These are phyloP conservation scores for Tethea ocularis DNA, from an alignment of 2,888 invertebrate species.

Conservation along the genomic window DNA sequence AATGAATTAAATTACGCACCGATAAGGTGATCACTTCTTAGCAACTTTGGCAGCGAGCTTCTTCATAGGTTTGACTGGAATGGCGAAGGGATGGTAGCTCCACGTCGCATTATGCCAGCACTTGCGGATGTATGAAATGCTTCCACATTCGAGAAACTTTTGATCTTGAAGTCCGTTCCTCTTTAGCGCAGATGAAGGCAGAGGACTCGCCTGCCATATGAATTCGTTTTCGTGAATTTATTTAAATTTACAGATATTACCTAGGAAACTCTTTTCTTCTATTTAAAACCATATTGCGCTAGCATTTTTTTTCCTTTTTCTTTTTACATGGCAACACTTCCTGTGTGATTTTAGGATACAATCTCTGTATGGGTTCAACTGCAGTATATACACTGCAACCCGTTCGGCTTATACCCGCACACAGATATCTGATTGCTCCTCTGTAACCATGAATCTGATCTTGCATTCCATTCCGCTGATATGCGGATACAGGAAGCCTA, in stretches of 20 bases:
- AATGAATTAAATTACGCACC: conserved; percentile 50
- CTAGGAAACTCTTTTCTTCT: background rate
- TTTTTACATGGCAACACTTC: conserved; percentile 61
- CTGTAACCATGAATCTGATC: conserved; percentile 75
- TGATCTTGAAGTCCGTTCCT: conserved; percentile 76
- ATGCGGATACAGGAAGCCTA: conserved; percentile 68
- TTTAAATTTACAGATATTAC: conserved; percentile 15
- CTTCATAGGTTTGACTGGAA: conserved; percentile 66
- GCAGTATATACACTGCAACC: conserved; percentile 53
- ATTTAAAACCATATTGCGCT: background rate
- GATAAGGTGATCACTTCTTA: conserved; percentile 50
- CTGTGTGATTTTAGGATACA: conserved; percentile 60
- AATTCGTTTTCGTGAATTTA: conserved; percentile 17
- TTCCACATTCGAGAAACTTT: conserved; percentile 64
- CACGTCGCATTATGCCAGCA: conserved; percentile 59
- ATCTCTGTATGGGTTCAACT: conserved; percentile 58
- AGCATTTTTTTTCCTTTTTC: conserved; percentile 54
- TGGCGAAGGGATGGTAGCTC: conserved; percentile 54
- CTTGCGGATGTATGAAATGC: conserved; percentile 68
- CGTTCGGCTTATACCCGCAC: conserved; percentile 41
- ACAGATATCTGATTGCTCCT: conserved; percentile 67
- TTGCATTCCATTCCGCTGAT: conserved; percentile 71
- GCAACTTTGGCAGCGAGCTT: conserved; percentile 55
- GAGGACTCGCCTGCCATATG: conserved; percentile 60
- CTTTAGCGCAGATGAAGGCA: conserved; percentile 72